Evolutionary conservation across 2,113 vertebrate genomes (phyloP), one percentile per base, ranked within the genome.

Genomic region (Zosterops hypoxanthus): DNA sequence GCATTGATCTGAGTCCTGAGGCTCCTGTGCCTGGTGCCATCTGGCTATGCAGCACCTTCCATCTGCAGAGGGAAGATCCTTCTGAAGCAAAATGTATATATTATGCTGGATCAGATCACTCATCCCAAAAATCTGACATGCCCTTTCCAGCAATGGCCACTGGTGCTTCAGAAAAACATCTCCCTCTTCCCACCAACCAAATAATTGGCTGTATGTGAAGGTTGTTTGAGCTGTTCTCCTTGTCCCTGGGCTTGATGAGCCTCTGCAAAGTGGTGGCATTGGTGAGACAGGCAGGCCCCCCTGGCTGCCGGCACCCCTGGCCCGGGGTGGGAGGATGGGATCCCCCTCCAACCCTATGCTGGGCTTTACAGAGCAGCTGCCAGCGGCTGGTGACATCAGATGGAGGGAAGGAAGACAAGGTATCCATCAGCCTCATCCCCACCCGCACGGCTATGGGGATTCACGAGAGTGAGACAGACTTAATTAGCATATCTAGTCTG

Each of bases 61-160:
- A 17, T 36, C 34, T 36, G 47, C 39, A 59, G 55, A 66, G 14
- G 25, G 8, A 77, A 68, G 33, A 53, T 21, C 20, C 42, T 55
- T 69, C 34, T 81, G 55, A 82, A 79, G 33, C 19, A 84, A 57
- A 79, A 24, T 34, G 11, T 39, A 55, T 14, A 77, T 47, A 8
- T 69, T 80, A 55, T 1, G 2, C 3, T 42, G 61, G 19, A 71
- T 52, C 12, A 46, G 60, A 53, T 8, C 36, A 34, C 12, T 69
- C 21, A 9, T 8, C 44, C n/a, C 2, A 1, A 66, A 91, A 82
- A 53, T 19, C 11, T 0, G 0, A 20, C 21, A 42, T 3, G 1
- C 3, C 5, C 5, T 82, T 63, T 80, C 50, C 34, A 79, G 17
- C 28, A 77, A 61, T 9, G 46, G 15, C n/a, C 31, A 41, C 18